Percentiles rank a stretch among this genome's conserved stretches.
These are phyloP conservation scores for Mellilla xanthometata DNA, from an alignment of 2,888 invertebrate genomes.

Conservation along the genomic window DNA sequence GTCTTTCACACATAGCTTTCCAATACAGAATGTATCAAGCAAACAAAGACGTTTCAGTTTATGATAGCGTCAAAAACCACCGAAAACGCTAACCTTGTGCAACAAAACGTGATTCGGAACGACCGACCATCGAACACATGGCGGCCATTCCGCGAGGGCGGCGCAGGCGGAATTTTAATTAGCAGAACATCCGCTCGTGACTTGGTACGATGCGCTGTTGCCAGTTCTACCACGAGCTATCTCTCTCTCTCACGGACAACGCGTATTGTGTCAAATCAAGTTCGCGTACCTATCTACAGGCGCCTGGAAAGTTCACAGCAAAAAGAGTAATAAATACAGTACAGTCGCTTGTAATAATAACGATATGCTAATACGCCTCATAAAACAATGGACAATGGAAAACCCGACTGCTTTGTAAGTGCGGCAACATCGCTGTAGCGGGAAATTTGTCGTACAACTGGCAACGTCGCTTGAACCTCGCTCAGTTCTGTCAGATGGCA, in stretches of 20 bases:
- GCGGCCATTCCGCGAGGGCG: slow-evolving; percentile 82
- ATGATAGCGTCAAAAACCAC: slow-evolving; percentile 53
- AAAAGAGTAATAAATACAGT: slow-evolving; percentile 12
- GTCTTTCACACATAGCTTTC: slow-evolving; percentile 58
- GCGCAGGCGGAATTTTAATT: slow-evolving; percentile 83
- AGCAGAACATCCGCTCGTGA: slow-evolving; percentile 82
- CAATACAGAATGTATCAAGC: slow-evolving; percentile 47
- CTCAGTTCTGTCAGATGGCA: slow-evolving; percentile 60
- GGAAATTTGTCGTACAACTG: slow-evolving; percentile 69
- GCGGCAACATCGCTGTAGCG: slow-evolving; percentile 71
- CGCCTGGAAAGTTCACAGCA: slow-evolving; percentile 10
- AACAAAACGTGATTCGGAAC: slow-evolving; percentile 77
- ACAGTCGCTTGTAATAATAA: slow-evolving; percentile 25
- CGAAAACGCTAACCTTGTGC: slow-evolving; percentile 77
- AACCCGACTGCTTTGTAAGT: slow-evolving; percentile 54
- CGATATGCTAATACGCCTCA: slow-evolving; percentile 33
- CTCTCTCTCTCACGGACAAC: slow-evolving; percentile 58
- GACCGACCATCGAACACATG: slow-evolving; percentile 78
- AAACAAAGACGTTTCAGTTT: slow-evolving; percentile 52
- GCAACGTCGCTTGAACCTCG: slow-evolving; percentile 76
- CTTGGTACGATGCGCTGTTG: slow-evolving; percentile 72
- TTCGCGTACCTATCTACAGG: slow-evolving; percentile 12
- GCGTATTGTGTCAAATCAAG: slow-evolving; percentile 46
- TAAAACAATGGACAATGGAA: slow-evolving; percentile 63
- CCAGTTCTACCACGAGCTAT: slow-evolving; percentile 61